phyloP scores from a whole-genome alignment of 2,797 vertebrate genomes.

The Acrossocheilus fasciatus region DNA sequence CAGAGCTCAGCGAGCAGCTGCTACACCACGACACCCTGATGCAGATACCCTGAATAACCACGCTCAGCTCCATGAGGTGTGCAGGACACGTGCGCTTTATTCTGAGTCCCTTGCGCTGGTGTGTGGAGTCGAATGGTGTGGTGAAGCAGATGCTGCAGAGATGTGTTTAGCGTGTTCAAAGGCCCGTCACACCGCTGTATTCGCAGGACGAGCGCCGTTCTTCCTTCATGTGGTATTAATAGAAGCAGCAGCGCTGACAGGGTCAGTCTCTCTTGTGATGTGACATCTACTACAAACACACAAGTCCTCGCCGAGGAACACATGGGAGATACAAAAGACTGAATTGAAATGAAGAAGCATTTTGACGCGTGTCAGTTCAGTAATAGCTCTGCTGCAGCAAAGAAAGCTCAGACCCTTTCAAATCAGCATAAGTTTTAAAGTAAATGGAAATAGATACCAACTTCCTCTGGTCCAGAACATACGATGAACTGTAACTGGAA shows the following conservation, averaged over 20 bases:
- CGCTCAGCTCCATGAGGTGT: neutral
- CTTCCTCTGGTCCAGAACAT: neutral
- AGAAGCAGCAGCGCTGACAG: neutral
- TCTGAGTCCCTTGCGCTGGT: neutral
- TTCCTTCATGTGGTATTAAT: slow-evolving; percentile 23
- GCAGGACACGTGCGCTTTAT: neutral
- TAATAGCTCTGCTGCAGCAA: neutral
- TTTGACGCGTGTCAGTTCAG: neutral
- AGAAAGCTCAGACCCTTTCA: neutral
- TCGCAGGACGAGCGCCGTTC: neutral
- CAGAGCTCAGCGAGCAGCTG: slow-evolving; percentile 10
- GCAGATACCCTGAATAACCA: neutral
- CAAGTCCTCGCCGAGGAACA: neutral
- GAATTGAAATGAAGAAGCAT: neutral
- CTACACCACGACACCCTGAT: neutral
- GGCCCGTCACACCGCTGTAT: neutral
- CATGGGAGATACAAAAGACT: neutral
- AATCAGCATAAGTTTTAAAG: neutral
- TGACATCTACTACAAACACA: slow-evolving; percentile 1
- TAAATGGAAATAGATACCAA: neutral
- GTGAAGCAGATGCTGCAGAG: neutral
- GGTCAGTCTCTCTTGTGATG: slow-evolving; percentile 8
- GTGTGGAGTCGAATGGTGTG: neutral
- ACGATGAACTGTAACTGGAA: neutral
- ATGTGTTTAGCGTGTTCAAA: neutral